phyloP scores from a whole-genome alignment of 2,113 vertebrate species.

The Cheirogaleus medius region DNA sequence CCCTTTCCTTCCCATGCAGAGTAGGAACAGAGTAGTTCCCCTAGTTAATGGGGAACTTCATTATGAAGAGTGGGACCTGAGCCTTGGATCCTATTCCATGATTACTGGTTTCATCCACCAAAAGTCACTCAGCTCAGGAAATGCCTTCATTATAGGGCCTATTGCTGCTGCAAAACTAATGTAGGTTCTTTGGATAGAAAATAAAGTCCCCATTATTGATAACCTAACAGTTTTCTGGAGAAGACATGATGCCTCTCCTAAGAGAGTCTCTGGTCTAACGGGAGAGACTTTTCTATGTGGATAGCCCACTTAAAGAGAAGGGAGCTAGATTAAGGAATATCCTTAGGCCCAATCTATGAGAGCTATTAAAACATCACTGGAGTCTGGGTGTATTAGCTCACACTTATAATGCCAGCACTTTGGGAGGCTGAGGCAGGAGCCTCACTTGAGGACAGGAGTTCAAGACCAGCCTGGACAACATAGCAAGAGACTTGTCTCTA shows the following conservation, averaged over 20 bases:
- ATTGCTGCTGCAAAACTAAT: not conserved
- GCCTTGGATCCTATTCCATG: not conserved
- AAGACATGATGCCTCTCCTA: constrained; percentile 9
- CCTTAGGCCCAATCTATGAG: not conserved
- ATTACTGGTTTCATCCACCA: not conserved
- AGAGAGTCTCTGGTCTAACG: not conserved
- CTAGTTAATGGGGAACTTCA: not conserved
- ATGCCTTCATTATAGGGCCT: not conserved
- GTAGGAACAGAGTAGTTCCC: not conserved
- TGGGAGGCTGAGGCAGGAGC: too few species aligned
- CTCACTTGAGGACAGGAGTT: too few species aligned
- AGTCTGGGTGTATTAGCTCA: too few species aligned
- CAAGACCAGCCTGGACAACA: too few species aligned
- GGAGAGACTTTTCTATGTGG: not conserved
- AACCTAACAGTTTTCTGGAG: not conserved
- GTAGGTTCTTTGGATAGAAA: not conserved
- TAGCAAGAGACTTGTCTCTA: too few species aligned
- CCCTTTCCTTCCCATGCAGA: not conserved
- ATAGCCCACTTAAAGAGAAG: not conserved
- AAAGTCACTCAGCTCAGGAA: not conserved
- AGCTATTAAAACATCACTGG: not conserved
- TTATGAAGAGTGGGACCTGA: not conserved
- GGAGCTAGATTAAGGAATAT: not conserved
- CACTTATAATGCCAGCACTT: too few species aligned
- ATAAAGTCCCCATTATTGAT: not conserved